These are phyloP conservation scores for Archilochus colubris DNA, from an alignment of 2,113 vertebrate species.

Conservation along the genomic window DNA sequence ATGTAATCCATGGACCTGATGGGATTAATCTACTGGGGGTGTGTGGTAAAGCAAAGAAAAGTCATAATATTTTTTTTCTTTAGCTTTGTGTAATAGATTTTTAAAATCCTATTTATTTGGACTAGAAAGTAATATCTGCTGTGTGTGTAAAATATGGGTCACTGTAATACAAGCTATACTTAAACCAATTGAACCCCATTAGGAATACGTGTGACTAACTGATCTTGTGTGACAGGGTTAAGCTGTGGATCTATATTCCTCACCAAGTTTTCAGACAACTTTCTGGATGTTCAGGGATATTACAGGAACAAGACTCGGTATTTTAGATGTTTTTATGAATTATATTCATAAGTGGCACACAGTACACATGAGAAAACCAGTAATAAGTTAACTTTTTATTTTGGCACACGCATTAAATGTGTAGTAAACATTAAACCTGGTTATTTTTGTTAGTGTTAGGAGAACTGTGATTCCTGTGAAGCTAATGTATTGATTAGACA, in stretches of 20 bases:
- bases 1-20: constrained; percentile 61
- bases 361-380: neutral
- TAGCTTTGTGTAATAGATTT: constrained; percentile 47
- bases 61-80: constrained; percentile 62
- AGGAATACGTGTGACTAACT: constrained; percentile 44
- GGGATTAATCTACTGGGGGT: constrained; percentile 44
- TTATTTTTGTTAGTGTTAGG: constrained; percentile 46
- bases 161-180: constrained; percentile 65
- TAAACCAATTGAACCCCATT: constrained; percentile 57
- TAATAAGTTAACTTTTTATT: constrained; percentile 5
- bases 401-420: constrained; percentile 30
- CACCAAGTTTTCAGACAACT: constrained; percentile 51
- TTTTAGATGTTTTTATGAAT: constrained; percentile 42
- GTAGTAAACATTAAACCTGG: constrained; percentile 16
- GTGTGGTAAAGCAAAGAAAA: constrained; percentile 53
- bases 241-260: constrained; percentile 72
- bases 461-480: neutral
- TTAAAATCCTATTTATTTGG: constrained; percentile 23
- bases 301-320: constrained; percentile 50
- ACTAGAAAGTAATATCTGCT: constrained; percentile 61
- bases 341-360: constrained; percentile 22
- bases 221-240: constrained; percentile 51
- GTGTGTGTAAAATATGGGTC: constrained; percentile 70
- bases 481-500: neutral
- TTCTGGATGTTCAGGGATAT: constrained; percentile 47